Evolutionary conservation across 2,888 invertebrate species (phyloP).

Genomic region (Orthosia gothica): DNA sequence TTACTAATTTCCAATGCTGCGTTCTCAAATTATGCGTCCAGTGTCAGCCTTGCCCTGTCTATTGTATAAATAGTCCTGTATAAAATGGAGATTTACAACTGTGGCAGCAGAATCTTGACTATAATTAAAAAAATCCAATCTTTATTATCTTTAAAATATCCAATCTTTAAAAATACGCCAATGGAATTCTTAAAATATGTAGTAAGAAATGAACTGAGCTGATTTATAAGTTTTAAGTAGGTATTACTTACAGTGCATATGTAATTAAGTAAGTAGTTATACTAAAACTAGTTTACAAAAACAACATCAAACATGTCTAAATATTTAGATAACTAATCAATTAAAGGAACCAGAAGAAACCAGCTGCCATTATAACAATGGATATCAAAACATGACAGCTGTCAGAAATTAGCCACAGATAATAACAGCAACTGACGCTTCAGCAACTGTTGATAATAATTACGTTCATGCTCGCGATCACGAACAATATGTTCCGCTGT

Average conservation of each 20-base stretch:
- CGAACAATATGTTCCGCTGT: conserved; percentile 80
- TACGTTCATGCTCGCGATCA: conserved; percentile 81
- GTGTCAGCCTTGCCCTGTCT: background rate
- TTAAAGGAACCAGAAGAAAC: background rate
- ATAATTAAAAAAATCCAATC: background rate
- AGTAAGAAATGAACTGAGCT: too few relatives aligned
- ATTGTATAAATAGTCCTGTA: background rate
- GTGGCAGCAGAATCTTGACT: too few relatives aligned
- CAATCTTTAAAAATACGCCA: too few relatives aligned
- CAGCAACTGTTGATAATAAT: conserved; percentile 82
- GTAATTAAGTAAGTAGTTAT: too few relatives aligned
- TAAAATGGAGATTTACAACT: conserved; percentile 3
- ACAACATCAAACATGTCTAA: background rate
- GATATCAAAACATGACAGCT: conserved; percentile 48
- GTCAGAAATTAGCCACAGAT: conserved; percentile 65
- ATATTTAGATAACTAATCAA: conserved; percentile 17
- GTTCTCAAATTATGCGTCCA: conserved; percentile 8
- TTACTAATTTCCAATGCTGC: background rate
- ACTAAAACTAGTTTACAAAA: background rate
- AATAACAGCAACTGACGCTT: conserved; percentile 73
- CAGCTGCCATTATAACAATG: conserved; percentile 55
- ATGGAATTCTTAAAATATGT: too few relatives aligned
- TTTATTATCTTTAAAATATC: too few relatives aligned
- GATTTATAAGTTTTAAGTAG: too few relatives aligned
- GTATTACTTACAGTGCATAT: too few relatives aligned